phyloP scores from a whole-genome alignment of 2,113 vertebrate species.

The Gobius niger region DNA sequence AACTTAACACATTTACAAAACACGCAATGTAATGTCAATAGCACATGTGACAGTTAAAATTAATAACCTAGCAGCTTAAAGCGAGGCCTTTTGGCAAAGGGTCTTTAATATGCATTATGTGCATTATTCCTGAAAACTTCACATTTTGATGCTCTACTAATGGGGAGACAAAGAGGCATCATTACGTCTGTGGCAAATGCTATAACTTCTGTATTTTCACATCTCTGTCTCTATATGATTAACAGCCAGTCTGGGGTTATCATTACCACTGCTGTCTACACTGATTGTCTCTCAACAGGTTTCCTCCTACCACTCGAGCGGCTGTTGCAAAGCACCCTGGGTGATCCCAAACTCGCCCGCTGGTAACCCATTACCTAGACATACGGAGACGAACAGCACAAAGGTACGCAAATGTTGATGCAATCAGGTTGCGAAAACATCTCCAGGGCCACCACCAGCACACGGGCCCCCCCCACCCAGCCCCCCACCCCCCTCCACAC shows the following conservation, averaged over 20 bases:
- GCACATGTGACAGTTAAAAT: too few species aligned
- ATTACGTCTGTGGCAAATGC: not conserved
- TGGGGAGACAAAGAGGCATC: not conserved
- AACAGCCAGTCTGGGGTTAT: slow-evolving; percentile 67
- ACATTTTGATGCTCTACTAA: not conserved
- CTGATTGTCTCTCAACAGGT: slow-evolving; percentile 77
- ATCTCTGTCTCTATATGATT: slow-evolving; percentile 49
- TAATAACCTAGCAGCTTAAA: too few species aligned
- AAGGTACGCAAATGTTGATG: slow-evolving; percentile 78
- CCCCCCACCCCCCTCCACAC: slow-evolving; percentile 15
- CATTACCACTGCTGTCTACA: slow-evolving; percentile 76
- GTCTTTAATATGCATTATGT: not conserved
- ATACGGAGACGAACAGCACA: slow-evolving; percentile 77
- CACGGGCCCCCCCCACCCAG: slow-evolving; percentile 8
- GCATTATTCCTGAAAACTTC: not conserved
- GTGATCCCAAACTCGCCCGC: slow-evolving; percentile 80
- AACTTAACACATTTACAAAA: too few species aligned
- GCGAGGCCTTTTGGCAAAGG: too few species aligned
- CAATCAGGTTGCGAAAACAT: slow-evolving; percentile 83
- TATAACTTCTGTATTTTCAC: slow-evolving; percentile 20
- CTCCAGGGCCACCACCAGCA: slow-evolving; percentile 76
- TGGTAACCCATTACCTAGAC: slow-evolving; percentile 83
- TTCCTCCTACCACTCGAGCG: slow-evolving; percentile 67
- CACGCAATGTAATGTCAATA: too few species aligned
- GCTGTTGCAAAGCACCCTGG: slow-evolving; percentile 81